Base-by-base conservation (phyloP, 1,140 invertebrate genomes). In the Rhagoletis zephyria region DNA sequence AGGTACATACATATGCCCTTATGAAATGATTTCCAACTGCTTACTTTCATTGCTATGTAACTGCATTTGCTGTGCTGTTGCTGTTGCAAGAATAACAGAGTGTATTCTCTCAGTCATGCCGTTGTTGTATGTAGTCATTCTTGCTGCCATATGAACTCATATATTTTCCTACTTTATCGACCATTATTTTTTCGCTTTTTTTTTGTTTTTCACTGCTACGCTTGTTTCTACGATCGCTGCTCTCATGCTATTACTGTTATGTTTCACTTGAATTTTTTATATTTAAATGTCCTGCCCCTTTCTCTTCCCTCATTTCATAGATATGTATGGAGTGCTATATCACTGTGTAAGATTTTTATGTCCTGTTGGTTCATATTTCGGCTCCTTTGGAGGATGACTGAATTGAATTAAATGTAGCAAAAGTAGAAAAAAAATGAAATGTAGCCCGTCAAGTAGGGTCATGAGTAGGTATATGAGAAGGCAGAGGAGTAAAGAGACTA, bases 391-490 rank as follows among this genome's bases (percentile, higher is more conserved):
- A 12, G 67, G 14, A 30, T 74, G 67, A 10, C 14, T 14, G 45
- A 45, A 74, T 74, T 74, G 42, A 74, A 74, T 74, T 74, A 74
- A 74, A 74, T 74, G 67, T 74, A 48, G 67, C 67, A 74, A 74
- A 74, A 74, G 45, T 2, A 14, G 40, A 45, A 74, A 40, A 74
- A 40, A 40, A 30, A 19, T 9, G 10, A 67, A 67, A 3, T 19
- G 40, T 30, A 30, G 30, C 30, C 30, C 30, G 30, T 30, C 30
- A 30, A 30, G 30, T 30, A 30, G 30, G 30, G 30, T 30, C 30
- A 30, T 1, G 30, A 30, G 30, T 30, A 30, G 30, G 42, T 30
- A 67, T 67, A 30, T 67, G 42, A 67, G 12, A 67, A 67, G 65
- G 42, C 65, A 19, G 65, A 42, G 30, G 40, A 30, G 65, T 64